Evolutionary conservation across 2,113 vertebrate genomes (phyloP).

Genomic region (Fregetta grallaria): DNA sequence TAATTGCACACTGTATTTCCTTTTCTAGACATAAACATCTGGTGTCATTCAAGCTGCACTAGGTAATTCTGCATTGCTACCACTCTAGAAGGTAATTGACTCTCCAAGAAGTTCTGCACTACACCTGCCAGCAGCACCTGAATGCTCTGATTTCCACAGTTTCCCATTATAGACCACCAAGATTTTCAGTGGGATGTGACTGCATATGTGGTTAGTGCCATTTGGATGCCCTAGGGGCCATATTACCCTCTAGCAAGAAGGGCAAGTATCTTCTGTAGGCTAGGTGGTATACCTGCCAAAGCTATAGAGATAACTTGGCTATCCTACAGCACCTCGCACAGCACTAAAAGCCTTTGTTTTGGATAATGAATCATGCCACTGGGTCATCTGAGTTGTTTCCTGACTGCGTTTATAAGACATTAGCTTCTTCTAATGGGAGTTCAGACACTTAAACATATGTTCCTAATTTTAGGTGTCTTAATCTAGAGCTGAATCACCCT

Average conservation of each 20-base stretch:
- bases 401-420: background rate
- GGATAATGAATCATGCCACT: background rate
- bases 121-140: background rate
- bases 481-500: background rate
- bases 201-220: background rate
- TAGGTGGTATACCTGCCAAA: background rate
- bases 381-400: background rate
- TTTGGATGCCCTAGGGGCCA: background rate
- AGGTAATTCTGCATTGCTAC: background rate
- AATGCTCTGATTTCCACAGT: background rate
- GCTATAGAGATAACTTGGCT: background rate
- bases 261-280: background rate
- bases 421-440: background rate
- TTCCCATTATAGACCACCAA: background rate
- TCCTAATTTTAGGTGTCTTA: background rate
- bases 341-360: background rate
- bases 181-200: background rate
- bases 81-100: background rate
- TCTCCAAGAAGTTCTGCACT: background rate
- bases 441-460: background rate
- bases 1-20: background rate
- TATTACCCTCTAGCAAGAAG: background rate
- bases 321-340: background rate
- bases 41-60: background rate
- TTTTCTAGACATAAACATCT: background rate